Evolutionary conservation across 2,797 vertebrate genomes (phyloP).

Genomic region (Sardinella longiceps): DNA sequence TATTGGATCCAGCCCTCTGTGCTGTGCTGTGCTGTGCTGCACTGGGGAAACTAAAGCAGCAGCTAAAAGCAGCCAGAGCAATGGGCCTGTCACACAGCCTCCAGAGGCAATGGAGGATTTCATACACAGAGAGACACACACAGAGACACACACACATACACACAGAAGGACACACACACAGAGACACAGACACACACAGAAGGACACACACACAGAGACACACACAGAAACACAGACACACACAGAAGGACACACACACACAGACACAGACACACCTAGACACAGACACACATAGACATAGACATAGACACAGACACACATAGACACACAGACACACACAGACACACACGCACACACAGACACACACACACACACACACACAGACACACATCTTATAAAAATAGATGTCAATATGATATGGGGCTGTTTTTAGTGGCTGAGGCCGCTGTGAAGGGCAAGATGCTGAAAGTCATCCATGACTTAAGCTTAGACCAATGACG

Average conservation of each 20-base stretch:
- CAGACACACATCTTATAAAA: not conserved
- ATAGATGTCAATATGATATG: not conserved
- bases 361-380: no score
- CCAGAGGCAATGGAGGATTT: not conserved
- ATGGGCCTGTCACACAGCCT: not conserved
- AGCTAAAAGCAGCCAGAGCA: not conserved
- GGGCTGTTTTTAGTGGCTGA: not conserved
- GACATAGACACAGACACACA: no score
- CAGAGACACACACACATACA: no score
- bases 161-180: no score
- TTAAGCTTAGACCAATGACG: not conserved
- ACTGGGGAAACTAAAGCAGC: not conserved
- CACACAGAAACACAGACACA: no score
- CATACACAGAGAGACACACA: not conserved
- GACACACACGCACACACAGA: no score
- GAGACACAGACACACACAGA: no score
- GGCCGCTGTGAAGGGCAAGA: not conserved
- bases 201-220: no score
- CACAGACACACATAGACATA: no score
- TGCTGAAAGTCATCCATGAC: not conserved
- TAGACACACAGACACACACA: no score
- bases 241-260: no score
- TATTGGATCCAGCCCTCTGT: not conserved
- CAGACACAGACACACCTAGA: no score
- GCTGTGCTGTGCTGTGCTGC: conserved; percentile 29